These are phyloP conservation scores for Aspidapion aeneum DNA, from an alignment of 2,888 invertebrate species.

Conservation along the genomic window DNA sequence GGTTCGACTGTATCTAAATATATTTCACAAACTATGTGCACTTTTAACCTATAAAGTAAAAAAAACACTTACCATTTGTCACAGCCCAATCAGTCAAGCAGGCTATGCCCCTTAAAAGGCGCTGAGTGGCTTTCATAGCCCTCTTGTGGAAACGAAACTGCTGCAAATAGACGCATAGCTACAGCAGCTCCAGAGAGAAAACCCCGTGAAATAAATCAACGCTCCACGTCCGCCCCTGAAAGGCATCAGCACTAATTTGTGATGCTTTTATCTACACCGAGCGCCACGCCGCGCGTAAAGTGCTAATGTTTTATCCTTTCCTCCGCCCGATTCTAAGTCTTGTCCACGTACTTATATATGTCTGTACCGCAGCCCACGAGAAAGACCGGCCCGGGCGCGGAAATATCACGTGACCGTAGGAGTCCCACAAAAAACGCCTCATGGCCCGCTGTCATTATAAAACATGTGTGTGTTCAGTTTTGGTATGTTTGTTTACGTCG, in stretches of 20 bases:
- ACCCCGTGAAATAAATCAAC: constrained; percentile 25
- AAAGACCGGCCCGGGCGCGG: too few relatives aligned
- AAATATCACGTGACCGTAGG: too few relatives aligned
- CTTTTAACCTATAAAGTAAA: too few relatives aligned
- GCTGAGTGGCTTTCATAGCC: neutral
- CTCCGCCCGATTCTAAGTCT: neutral
- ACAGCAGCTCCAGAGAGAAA: constrained; percentile 21
- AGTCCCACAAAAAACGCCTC: too few relatives aligned
- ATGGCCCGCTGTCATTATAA: too few relatives aligned
- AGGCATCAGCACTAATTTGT: constrained; percentile 42
- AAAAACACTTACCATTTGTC: neutral
- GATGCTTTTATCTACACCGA: constrained; percentile 45
- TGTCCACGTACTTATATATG: too few relatives aligned
- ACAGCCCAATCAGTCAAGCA: too few relatives aligned
- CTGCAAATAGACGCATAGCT: neutral
- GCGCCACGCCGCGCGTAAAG: constrained; percentile 34
- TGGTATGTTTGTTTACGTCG: too few relatives aligned
- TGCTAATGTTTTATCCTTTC: constrained; percentile 42
- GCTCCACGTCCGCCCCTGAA: constrained; percentile 24
- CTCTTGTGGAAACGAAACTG: neutral
- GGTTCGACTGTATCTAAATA: too few relatives aligned
- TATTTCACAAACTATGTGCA: too few relatives aligned
- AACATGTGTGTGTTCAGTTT: too few relatives aligned
- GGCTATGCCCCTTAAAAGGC: neutral
- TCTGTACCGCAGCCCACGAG: too few relatives aligned